Conservation (phyloP, 2,888 invertebrate species). For the Danaus chrysippus region DNA sequence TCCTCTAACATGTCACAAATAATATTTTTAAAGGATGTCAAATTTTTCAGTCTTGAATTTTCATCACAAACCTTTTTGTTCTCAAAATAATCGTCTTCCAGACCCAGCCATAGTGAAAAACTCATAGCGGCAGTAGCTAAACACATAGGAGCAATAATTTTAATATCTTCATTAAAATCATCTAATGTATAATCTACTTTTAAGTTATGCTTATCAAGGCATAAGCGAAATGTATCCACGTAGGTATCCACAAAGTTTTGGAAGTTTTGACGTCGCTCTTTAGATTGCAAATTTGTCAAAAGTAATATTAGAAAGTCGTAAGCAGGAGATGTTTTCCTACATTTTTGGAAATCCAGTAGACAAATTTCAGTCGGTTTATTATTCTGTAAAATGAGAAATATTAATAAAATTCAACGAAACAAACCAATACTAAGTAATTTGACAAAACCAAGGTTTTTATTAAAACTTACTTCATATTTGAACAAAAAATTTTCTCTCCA, state of each 20-base stretch:
- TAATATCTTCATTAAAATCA: constrained; percentile 25
- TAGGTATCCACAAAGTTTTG: constrained; percentile 18
- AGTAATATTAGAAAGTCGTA: constrained; percentile 27
- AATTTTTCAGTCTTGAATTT: not conserved
- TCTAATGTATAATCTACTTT: constrained; percentile 19
- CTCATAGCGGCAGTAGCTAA: constrained; percentile 21
- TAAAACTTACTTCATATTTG: constrained; percentile 30
- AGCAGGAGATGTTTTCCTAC: constrained; percentile 26
- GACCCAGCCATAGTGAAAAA: constrained; percentile 29
- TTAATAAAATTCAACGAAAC: too few species aligned
- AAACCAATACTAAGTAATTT: too few species aligned
- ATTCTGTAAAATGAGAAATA: constrained; percentile 25
- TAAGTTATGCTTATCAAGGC: constrained; percentile 13
- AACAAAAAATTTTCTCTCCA: constrained; percentile 35
- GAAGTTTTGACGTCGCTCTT: constrained; percentile 12
- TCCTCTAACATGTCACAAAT: constrained; percentile 11
- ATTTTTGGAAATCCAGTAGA: constrained; percentile 30
- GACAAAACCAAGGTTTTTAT: not conserved
- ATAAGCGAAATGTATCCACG: constrained; percentile 15
- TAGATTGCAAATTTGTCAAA: constrained; percentile 16
- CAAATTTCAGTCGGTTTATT: constrained; percentile 25
- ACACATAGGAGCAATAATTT: constrained; percentile 20
- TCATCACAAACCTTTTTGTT: constrained; percentile 22
- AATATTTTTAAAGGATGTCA: constrained; percentile 10
- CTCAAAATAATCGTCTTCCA: constrained; percentile 20